Conservation (phyloP, 2,888 invertebrate species). For the Rhagophthalmus giganteus region DNA sequence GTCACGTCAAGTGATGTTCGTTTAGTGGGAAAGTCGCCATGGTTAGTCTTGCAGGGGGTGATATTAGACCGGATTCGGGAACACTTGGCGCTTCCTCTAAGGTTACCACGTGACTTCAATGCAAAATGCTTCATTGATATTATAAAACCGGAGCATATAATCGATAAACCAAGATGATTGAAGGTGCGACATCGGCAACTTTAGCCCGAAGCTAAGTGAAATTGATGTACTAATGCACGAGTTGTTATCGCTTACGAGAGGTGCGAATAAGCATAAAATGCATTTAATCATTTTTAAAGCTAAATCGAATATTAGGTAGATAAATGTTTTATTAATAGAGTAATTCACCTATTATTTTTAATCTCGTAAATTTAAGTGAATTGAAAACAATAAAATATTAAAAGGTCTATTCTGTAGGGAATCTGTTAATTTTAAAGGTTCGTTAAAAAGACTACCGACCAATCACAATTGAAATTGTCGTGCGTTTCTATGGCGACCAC, state of each 20-base stretch:
- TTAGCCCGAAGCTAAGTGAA: conserved; percentile 17
- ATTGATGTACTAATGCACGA: conserved; percentile 13
- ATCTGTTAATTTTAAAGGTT: too few relatives aligned
- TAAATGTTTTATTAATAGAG: too few relatives aligned
- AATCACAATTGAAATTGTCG: too few relatives aligned
- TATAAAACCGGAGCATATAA: conserved; percentile 23
- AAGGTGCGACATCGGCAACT: conserved; percentile 19
- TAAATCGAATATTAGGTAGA: too few relatives aligned
- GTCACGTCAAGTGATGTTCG: conserved; percentile 28
- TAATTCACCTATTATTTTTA: too few relatives aligned
- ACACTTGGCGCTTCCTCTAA: conserved; percentile 31
- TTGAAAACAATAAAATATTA: too few relatives aligned
- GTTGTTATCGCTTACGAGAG: neutral
- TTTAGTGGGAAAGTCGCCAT: conserved; percentile 19
- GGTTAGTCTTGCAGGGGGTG: conserved; percentile 25
- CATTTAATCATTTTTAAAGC: too few relatives aligned
- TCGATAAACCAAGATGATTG: conserved; percentile 28
- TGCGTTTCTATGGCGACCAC: too few relatives aligned
- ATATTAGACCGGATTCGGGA: conserved; percentile 28
- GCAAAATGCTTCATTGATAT: conserved; percentile 27
- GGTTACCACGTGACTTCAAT: conserved; percentile 27
- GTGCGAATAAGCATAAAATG: neutral
- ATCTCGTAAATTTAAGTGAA: too few relatives aligned
- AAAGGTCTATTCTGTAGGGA: too few relatives aligned
- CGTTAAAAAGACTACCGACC: too few relatives aligned